Base-by-base conservation (phyloP, 2,888 invertebrate species). In the Epistrophe eligans region DNA sequence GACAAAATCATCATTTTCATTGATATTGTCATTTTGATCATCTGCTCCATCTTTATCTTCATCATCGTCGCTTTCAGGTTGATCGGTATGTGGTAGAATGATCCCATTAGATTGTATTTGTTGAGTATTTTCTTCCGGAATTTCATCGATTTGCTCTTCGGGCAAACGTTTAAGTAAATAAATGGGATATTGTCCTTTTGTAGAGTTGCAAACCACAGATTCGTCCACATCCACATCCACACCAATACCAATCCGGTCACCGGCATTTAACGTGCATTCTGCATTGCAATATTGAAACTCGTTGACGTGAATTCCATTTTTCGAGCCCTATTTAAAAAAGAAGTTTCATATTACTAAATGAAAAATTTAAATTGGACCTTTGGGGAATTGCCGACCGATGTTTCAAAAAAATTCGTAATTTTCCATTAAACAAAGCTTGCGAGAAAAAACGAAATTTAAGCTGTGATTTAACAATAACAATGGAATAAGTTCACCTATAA, bases 261-360 rank as follows among this genome's bases (percentile, higher is more conserved):
- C 90, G 7, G 66, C 84, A 4, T 32, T 35, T 0, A 83, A 52
- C 1, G 19, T 52, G 5, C 76, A 17, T 0, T 28, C 71, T 1
- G 72, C 76, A 15, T 73, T 72, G 28, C 62, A 73, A 45, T 28
- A 74, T 1, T 55, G 67, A 0, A 6, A 19, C 1, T 76, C 77
- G 73, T 92, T 92, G 4, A 92, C 88, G 64, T 80, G 92, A 2
- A 92, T 88, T 0, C 93, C 92, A 89, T 92, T 92, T 24, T 89
- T 79, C 0, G 92, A 89, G 24, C 89, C 88, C 91, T 92, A 77
- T 15, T 48, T 9, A 24, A 19, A 79, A 35, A 62, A 58, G 38
- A 64, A 79, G 57, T n/a, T n/a, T n/a, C n/a, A n/a, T n/a, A n/a
- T n/a, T n/a, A n/a, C n/a, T n/a, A n/a, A n/a, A n/a, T n/a, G n/a